Base-by-base conservation (phyloP, 2,113 vertebrate species). In the Empidonax traillii region DNA sequence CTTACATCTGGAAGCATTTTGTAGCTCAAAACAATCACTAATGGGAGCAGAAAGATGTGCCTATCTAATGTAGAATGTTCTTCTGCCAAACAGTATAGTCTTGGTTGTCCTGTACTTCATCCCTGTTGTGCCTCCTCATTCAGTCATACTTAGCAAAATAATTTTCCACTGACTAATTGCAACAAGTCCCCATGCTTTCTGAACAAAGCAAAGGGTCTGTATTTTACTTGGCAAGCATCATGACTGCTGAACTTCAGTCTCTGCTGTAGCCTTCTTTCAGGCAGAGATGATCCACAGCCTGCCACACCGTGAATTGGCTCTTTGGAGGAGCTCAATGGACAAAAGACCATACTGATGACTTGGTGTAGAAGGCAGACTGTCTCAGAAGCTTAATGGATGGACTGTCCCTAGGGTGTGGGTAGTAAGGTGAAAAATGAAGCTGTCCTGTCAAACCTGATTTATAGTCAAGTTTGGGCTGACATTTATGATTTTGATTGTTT, bases 251-350 rank as follows among this genome's bases (percentile, higher is more conserved):
- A 27, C 33, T 55, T 85, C 6, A 43, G 6, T 75, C 14, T 66
- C 14, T 66, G 19, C 25, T 46, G 35, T 58, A 71, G 51, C 41
- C 8, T 2, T 3, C 74, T 69, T 2, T 1, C 37, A 44, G 37
- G 28, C 27, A 59, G 72, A 46, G 39, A 17, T 4, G 8, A 69
- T 44, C 37, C 69, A 41, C 2, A 46, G 66, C 33, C 7, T 66
- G 73, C 25, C 23, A 7, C 9, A 15, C 3, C 14, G 16, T 1
- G 7, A 53, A 61, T 1, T 3, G 17, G 4, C n/a, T 58, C 31
- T 47, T 49, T 62, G 65, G 41, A 56, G 33, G 21, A 39, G 24
- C 10, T 22, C 4, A 10, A 28, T 0, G 37, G 51, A 33, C 10
- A 46, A 14, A 46, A 61, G 23, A 66, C 30, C n/a, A 22, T 61